Percentiles rank a stretch among this genome's conserved stretches.
phyloP scores from a whole-genome alignment of 2,888 invertebrate species.

The Diarsia rubi region DNA sequence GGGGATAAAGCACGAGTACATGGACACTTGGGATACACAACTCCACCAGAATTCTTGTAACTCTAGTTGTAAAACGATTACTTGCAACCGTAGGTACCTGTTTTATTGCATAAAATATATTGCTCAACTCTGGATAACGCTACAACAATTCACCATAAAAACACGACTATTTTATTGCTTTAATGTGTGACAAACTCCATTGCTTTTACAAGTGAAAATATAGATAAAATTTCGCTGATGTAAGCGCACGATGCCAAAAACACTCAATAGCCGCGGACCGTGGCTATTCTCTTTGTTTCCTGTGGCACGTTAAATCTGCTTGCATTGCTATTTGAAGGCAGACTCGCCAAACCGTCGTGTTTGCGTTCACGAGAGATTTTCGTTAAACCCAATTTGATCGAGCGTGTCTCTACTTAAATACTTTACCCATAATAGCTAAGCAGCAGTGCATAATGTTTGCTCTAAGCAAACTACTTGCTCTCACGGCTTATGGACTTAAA shows the following conservation, averaged over 20 bases:
- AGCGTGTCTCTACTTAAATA: conserved; percentile 51
- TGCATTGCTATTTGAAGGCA: conserved; percentile 55
- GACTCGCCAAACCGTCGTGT: conserved; percentile 54
- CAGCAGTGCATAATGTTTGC: conserved; percentile 27
- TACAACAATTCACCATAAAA: conserved; percentile 8
- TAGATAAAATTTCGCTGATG: conserved; percentile 41
- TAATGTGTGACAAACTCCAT: background rate
- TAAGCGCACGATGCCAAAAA: conserved; percentile 48
- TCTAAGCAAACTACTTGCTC: conserved; percentile 24
- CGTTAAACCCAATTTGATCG: conserved; percentile 62
- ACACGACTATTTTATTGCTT: background rate
- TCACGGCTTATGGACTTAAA: background rate
- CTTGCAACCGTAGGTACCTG: background rate
- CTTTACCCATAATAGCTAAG: conserved; percentile 50
- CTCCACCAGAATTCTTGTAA: background rate
- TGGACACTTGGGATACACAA: conserved; percentile 18
- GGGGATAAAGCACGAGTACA: background rate
- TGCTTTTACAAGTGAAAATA: conserved; percentile 26
- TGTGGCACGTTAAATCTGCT: conserved; percentile 58
- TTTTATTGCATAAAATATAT: conserved; percentile 32
- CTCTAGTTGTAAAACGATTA: conserved; percentile 37
- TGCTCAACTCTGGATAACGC: background rate
- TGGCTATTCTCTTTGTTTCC: conserved; percentile 58
- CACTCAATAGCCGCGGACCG: conserved; percentile 40
- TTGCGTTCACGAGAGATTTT: conserved; percentile 61